These are phyloP conservation scores for Trichonephila inaurata DNA, from an alignment of 1,140 invertebrate genomes.

Conservation along the genomic window DNA sequence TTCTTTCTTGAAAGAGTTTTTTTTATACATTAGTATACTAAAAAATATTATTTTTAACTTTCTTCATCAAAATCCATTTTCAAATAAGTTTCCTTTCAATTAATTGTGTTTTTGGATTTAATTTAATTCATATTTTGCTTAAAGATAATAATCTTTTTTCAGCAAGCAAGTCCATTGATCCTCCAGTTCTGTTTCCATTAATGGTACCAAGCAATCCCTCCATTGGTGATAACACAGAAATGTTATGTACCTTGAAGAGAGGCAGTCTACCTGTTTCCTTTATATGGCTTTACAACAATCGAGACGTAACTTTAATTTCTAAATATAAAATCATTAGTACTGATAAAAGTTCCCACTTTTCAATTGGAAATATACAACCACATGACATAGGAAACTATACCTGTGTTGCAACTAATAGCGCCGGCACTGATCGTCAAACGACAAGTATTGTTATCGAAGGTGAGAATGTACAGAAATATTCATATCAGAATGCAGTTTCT, in stretches of 20 bases:
- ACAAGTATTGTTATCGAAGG: constrained; percentile 70
- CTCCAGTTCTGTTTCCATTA: constrained; percentile 8
- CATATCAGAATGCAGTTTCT: too few species aligned
- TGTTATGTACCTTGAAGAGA: constrained; percentile 47
- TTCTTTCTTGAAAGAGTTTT: too few species aligned
- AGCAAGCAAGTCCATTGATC: neutral
- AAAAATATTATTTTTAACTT: too few species aligned
- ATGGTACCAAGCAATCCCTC: constrained; percentile 32
- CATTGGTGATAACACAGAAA: constrained; percentile 19
- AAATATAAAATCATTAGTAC: constrained; percentile 37
- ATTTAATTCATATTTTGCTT: too few species aligned
- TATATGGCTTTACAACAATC: constrained; percentile 66
- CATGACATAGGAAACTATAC: constrained; percentile 78
- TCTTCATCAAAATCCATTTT: too few species aligned
- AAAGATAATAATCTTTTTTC: neutral
- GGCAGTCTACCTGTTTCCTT: constrained; percentile 58
- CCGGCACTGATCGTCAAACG: constrained; percentile 61
- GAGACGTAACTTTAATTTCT: neutral
- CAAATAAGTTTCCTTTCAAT: too few species aligned
- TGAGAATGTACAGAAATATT: neutral
- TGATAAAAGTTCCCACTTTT: constrained; percentile 20
- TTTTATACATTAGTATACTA: too few species aligned
- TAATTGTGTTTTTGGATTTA: too few species aligned
- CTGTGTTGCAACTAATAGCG: constrained; percentile 79
- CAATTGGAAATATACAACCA: constrained; percentile 15